Conservation (phyloP, 1,140 invertebrate species). For the Rhagoletis pomonella region DNA sequence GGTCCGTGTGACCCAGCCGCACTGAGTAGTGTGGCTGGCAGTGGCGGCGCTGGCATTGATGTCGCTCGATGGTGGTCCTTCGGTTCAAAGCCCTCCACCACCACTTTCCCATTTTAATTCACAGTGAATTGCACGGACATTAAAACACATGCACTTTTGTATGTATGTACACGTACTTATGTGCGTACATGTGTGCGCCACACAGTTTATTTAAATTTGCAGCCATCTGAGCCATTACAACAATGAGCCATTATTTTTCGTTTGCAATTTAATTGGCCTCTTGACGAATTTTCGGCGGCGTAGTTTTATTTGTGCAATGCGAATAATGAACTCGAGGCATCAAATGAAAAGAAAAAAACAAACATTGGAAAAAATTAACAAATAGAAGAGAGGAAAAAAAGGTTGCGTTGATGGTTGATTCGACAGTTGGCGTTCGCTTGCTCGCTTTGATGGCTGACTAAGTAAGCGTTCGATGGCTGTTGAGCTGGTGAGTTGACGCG, state of each 20-base stretch:
- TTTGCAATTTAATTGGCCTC: slow-evolving; percentile 50
- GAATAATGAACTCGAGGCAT: slow-evolving; percentile 27
- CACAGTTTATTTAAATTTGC: slow-evolving; percentile 46
- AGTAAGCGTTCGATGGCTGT: neutral
- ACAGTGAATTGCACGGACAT: neutral
- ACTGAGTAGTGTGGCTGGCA: neutral
- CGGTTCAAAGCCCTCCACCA: neutral
- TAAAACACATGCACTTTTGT: neutral
- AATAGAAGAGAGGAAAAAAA: neutral
- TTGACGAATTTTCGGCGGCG: slow-evolving; percentile 51
- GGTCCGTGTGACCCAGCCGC: slow-evolving; percentile 1
- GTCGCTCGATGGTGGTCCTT: slow-evolving; percentile 33
- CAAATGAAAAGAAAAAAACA: slow-evolving; percentile 9
- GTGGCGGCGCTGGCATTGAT: slow-evolving; percentile 25
- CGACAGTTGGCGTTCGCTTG: slow-evolving; percentile 16
- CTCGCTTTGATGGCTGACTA: slow-evolving; percentile 13
- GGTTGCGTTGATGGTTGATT: slow-evolving; percentile 4
- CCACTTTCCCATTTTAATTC: neutral
- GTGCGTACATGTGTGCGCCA: neutral
- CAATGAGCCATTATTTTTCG: slow-evolving; percentile 48
- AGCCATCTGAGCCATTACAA: slow-evolving; percentile 43
- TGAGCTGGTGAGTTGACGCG: slow-evolving; percentile 6
- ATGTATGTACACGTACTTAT: neutral
- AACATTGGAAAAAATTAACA: neutral
- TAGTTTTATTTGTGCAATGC: slow-evolving; percentile 37